phyloP scores from a whole-genome alignment of 2,888 invertebrate species.

The Adela reaumurella region DNA sequence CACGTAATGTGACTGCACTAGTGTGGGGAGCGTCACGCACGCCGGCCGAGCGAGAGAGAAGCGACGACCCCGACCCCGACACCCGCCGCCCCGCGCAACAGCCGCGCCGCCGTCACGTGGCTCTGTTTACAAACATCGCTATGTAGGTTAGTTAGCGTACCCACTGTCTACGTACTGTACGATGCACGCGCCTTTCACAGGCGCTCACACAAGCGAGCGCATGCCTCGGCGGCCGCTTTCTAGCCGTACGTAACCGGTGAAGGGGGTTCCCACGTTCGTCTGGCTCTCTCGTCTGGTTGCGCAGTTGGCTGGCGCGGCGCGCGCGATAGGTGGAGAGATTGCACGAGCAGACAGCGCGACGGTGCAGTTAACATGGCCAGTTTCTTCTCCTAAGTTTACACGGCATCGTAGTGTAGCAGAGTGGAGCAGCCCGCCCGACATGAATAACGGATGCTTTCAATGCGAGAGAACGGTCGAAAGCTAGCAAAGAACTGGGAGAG shows the following conservation, averaged over 20 bases:
- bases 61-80: neutral
- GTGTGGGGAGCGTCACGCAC: neutral
- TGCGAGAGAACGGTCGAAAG: no score
- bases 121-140: conserved; percentile 26
- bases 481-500: no score
- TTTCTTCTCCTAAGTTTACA: no score
- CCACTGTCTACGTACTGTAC: neutral
- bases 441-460: no score
- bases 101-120: conserved; percentile 21
- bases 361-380: no score
- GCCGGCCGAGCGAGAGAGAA: neutral
- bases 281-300: neutral
- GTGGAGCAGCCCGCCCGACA: no score
- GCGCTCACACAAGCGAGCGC: neutral
- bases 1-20: no score
- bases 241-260: neutral
- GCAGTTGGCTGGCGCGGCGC: no score
- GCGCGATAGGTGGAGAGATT: no score
- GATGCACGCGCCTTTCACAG: neutral
- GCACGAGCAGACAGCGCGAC: no score
- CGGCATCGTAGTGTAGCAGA: no score
- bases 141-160: conserved; percentile 13
- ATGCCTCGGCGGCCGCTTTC: neutral
- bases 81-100: conserved; percentile 10
- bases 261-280: neutral